phyloP scores from a whole-genome alignment of 1,140 invertebrate genomes.

The Lethocerus indicus region DNA sequence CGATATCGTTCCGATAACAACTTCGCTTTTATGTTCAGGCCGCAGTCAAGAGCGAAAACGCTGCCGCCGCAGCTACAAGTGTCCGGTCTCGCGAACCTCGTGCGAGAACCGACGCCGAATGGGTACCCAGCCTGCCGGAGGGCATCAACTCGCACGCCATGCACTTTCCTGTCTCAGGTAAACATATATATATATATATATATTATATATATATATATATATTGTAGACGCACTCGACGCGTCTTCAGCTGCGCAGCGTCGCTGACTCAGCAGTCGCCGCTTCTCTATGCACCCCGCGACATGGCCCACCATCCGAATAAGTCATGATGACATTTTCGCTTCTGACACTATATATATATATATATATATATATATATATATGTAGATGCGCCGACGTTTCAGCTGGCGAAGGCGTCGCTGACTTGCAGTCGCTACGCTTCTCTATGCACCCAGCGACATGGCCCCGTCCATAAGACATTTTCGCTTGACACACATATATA shows the following conservation, averaged over 20 bases:
- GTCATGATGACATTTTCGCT: neutral
- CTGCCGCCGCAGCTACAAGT: too few relatives aligned
- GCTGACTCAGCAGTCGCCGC: too few relatives aligned
- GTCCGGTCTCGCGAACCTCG: conserved; percentile 35
- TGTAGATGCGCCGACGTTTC: too few relatives aligned
- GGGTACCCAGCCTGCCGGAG: conserved; percentile 61
- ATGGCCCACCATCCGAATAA: neutral
- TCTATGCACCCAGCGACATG: too few relatives aligned
- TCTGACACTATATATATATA: neutral
- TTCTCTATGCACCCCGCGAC: neutral
- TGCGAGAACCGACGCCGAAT: conserved; percentile 56
- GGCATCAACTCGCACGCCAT: conserved; percentile 77
- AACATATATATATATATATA: neutral
- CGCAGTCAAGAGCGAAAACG: too few relatives aligned
- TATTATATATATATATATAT: neutral
- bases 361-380: neutral
- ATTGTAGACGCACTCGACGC: neutral
- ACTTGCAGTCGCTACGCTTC: too few relatives aligned
- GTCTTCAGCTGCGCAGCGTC: too few relatives aligned
- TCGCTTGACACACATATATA: too few relatives aligned
- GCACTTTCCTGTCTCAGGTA: conserved; percentile 76
- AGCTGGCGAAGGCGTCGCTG: too few relatives aligned
- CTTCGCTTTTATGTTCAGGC: too few relatives aligned
- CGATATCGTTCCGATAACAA: too few relatives aligned
- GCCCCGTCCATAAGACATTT: too few relatives aligned